Conservation (phyloP, 2,113 vertebrate genomes). For the Sceloporus undulatus region DNA sequence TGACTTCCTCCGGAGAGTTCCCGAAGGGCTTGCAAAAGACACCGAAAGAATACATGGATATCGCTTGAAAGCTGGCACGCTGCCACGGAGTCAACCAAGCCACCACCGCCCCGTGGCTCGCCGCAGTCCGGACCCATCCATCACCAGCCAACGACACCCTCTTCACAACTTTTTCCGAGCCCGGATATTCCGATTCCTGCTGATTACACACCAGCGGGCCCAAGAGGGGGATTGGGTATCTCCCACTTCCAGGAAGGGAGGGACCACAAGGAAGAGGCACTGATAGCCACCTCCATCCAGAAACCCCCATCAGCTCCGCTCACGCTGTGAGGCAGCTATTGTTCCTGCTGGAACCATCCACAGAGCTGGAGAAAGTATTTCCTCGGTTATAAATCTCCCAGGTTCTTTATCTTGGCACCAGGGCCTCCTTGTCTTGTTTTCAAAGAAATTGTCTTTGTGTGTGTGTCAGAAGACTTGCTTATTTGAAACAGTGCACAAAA, state of each 20-base stretch:
- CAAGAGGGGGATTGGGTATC: slow-evolving; percentile 61
- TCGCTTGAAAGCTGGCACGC: slow-evolving; percentile 72
- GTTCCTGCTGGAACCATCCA: slow-evolving; percentile 79
- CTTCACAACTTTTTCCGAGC: slow-evolving; percentile 80
- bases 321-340: slow-evolving; percentile 85
- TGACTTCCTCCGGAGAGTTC: slow-evolving; percentile 65
- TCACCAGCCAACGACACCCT: slow-evolving; percentile 78
- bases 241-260: slow-evolving; percentile 89
- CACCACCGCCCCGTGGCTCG: slow-evolving; percentile 47
- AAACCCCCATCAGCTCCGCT: slow-evolving; percentile 74
- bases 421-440: slow-evolving; percentile 72
- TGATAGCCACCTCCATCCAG: slow-evolving; percentile 77
- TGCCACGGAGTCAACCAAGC: slow-evolving; percentile 69
- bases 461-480: background rate
- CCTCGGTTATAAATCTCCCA: slow-evolving; percentile 87
- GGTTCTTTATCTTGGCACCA: slow-evolving; percentile 71
- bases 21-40: slow-evolving; percentile 54
- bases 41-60: slow-evolving; percentile 82
- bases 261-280: slow-evolving; percentile 80
- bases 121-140: slow-evolving; percentile 72
- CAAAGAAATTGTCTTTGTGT: slow-evolving; percentile 62
- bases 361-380: slow-evolving; percentile 79
- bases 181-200: slow-evolving; percentile 83
- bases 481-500: background rate
- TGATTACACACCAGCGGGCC: slow-evolving; percentile 74